Percentiles rank a stretch among this genome's conserved stretches.
Evolutionary conservation across 1,140 invertebrate species (phyloP).

Genomic region (Leptonema lineaticorne): DNA sequence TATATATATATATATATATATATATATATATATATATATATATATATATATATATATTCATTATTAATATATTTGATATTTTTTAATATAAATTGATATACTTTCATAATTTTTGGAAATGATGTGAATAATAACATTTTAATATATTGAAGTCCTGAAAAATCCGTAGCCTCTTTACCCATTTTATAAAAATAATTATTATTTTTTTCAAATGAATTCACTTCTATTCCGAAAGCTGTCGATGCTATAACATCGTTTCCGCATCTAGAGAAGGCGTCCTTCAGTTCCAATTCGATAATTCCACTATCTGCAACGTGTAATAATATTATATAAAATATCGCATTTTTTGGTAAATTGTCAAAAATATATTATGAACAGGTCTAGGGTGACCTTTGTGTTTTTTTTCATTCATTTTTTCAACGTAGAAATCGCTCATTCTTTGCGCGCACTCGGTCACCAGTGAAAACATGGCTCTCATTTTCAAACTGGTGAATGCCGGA

Average conservation of each 20-base stretch:
- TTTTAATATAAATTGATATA: constrained; percentile 6
- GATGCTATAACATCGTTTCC: constrained; percentile 17
- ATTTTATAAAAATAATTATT: constrained; percentile 10
- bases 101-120: constrained; percentile 23
- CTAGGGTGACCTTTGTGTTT: neutral
- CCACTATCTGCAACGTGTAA: neutral
- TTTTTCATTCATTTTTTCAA: neutral
- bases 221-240: constrained; percentile 1
- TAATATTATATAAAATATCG: neutral
- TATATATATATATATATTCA: neutral
- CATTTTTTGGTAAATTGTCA: neutral
- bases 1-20: too few species aligned
- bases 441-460: neutral
- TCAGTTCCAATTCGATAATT: constrained; percentile 8
- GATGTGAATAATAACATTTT: constrained; percentile 7
- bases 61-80: neutral
- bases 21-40: too few species aligned
- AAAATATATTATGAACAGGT: neutral
- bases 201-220: neutral
- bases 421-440: neutral
- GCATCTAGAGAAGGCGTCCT: neutral
- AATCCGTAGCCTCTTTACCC: constrained; percentile 2
- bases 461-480: constrained; percentile 1
- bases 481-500: neutral
- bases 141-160: neutral